These are phyloP conservation scores for Charaxes varanes DNA, from an alignment of 1,140 invertebrate species.

Conservation along the genomic window DNA sequence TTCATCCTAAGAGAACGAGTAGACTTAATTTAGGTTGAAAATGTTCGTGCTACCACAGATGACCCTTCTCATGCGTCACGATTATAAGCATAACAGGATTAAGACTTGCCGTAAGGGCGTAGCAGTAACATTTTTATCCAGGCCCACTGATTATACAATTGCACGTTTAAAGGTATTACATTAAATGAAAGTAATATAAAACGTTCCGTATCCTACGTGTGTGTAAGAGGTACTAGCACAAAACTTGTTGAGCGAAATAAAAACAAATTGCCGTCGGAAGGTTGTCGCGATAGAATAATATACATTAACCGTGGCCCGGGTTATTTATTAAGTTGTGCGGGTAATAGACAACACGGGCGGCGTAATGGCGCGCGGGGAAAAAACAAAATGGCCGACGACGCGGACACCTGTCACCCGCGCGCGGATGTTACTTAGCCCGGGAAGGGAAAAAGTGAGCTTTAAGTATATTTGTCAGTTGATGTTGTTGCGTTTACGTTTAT, in stretches of 20 bases:
- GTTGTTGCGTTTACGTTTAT: background rate
- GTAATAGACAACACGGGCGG: slow-evolving; percentile 19
- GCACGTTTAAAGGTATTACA: no score
- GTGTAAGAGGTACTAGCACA: background rate
- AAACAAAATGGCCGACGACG: slow-evolving; percentile 17
- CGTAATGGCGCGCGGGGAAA: slow-evolving; percentile 16
- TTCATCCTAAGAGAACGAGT: no score
- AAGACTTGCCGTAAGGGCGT: no score
- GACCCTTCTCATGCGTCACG: no score
- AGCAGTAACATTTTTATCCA: no score
- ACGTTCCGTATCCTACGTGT: no score
- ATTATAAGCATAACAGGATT: no score
- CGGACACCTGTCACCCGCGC: slow-evolving; percentile 18
- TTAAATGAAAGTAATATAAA: no score
- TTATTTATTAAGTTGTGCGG: slow-evolving; percentile 20
- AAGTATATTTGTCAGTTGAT: slow-evolving; percentile 14
- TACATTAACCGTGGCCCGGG: slow-evolving; percentile 16
- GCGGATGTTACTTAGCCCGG: slow-evolving; percentile 14
- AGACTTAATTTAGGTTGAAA: no score
- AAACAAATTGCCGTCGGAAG: slow-evolving; percentile 8
- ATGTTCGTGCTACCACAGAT: no score
- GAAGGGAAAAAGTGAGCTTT: slow-evolving; percentile 6
- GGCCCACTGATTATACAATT: no score
- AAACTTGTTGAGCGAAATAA: slow-evolving; percentile 22
- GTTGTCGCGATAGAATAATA: slow-evolving; percentile 20